phyloP scores from a whole-genome alignment of 2,888 invertebrate genomes.

The Zelleria hepariella region DNA sequence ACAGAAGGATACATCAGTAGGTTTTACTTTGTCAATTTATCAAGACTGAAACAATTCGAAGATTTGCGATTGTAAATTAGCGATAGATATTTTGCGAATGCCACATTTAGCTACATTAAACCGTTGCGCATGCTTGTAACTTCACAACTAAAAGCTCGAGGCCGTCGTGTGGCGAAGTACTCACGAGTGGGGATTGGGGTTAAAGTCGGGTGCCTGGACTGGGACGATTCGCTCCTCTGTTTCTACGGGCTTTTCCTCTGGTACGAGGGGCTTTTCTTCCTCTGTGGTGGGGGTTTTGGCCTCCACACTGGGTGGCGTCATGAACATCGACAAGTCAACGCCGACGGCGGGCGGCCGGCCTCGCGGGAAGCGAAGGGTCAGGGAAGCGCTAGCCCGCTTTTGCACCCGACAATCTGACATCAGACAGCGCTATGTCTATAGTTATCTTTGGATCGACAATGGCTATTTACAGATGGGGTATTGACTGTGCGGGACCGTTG shows the following conservation, averaged over 20 bases:
- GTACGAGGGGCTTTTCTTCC: conserved; percentile 16
- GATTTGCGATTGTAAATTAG: no score
- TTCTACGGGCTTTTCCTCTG: conserved; percentile 10
- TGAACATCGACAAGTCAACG: conserved; percentile 33
- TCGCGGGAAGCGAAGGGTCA: conserved; percentile 54
- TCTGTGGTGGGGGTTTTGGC: conserved; percentile 47
- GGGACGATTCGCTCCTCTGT: conserved; percentile 32
- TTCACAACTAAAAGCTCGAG: no score
- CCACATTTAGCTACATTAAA: no score
- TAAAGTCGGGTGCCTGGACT: conserved; percentile 50
- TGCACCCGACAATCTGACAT: conserved; percentile 64
- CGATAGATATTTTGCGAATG: no score
- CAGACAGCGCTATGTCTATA: background rate
- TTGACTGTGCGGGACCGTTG: background rate
- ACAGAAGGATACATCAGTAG: no score
- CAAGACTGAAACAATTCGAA: no score
- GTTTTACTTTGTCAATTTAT: no score
- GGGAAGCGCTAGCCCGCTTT: conserved; percentile 59
- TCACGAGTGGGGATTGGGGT: conserved; percentile 68
- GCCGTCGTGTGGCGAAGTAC: conserved; percentile 28
- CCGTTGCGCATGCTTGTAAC: no score
- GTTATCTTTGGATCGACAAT: background rate
- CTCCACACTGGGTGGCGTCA: conserved; percentile 64
- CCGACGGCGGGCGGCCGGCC: conserved; percentile 57
- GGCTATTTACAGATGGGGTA: background rate